Evolutionary conservation across 2,113 vertebrate genomes (phyloP), one percentile per base, ranked within the genome.

Genomic region (Rhinoptilus africanus): DNA sequence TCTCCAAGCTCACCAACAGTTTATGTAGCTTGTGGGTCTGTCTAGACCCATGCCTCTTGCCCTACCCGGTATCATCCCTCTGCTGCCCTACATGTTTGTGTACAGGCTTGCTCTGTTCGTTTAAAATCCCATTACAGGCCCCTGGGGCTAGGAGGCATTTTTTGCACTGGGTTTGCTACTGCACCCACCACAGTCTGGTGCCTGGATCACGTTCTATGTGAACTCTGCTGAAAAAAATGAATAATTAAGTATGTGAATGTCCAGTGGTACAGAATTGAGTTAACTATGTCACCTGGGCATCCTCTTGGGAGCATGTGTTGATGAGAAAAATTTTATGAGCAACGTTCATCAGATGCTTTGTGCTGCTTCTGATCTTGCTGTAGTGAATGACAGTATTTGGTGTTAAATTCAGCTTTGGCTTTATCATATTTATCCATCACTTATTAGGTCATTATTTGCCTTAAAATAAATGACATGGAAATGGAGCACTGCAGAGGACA

Each of bases 41-140:
- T 16, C 13, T 37, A 41, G 57, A 20, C 11, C 23, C 11, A 4
- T 4, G 22, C 19, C 17, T 71, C 45, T 75, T 0, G 0, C 22
- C 43, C 30, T 69, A 9, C 20, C 22, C 24, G 14, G 8, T 27
- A 6, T 12, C 28, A 8, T 8, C 22, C 27, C 20, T 14, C 26
- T 18, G 66, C 60, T 56, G n/a, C 63, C 39, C 64, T 15, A 9
- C 4, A 7, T 22, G 9, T 5, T 51, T 15, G 12, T 12, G 12
- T 6, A 3, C 4, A 5, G 23, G 8, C 59, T 88, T 74, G 16
- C 22, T 64, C 59, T 5, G 15, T 53, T 77, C 21, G 32, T 41
- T 50, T 48, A 10, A 15, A 32, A 12, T 10, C 27, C 2, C 12
- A 0, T 12, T 45, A 57, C 43, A 24, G 21, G 4, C 45, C 24